Percentiles rank a stretch among this genome's conserved stretches.
Evolutionary conservation across 2,888 invertebrate species (phyloP).

Genomic region (Polyploca ridens): DNA sequence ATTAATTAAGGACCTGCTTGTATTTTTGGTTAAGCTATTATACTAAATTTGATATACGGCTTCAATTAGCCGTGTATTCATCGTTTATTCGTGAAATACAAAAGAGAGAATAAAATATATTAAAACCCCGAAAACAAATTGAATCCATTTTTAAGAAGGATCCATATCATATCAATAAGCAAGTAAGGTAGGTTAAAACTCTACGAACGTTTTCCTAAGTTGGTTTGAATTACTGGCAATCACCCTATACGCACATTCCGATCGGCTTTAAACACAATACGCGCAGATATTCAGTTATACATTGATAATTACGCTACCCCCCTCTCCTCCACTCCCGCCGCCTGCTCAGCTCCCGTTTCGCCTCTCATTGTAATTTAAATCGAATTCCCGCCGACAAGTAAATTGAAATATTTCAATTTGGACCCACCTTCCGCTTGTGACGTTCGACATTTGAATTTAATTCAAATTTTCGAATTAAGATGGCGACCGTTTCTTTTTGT

Average conservation of each 20-base stretch:
- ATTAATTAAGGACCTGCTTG: neutral
- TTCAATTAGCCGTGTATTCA: no score
- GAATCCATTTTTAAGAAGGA: no score
- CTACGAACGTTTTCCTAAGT: no score
- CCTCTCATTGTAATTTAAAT: conserved; percentile 82
- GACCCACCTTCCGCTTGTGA: conserved; percentile 64
- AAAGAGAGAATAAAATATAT: no score
- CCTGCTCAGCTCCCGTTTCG: conserved; percentile 28
- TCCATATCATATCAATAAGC: no score
- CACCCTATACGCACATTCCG: conserved; percentile 8
- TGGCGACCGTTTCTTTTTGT: conserved; percentile 43
- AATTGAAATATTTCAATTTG: conserved; percentile 83
- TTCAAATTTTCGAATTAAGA: conserved; percentile 68
- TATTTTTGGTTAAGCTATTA: neutral
- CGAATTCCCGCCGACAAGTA: conserved; percentile 80
- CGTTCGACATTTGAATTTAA: conserved; percentile 55
- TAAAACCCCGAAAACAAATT: no score
- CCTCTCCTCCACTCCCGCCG: conserved; percentile 22
- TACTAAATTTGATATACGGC: no score
- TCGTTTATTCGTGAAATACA: no score
- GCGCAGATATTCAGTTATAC: conserved; percentile 73
- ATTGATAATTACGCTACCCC: conserved; percentile 70
- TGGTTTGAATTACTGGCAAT: neutral
- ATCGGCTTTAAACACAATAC: conserved; percentile 42
- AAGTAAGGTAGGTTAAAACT: no score